phyloP scores from a whole-genome alignment of 2,797 vertebrate species.

The Myripristis murdjan region DNA sequence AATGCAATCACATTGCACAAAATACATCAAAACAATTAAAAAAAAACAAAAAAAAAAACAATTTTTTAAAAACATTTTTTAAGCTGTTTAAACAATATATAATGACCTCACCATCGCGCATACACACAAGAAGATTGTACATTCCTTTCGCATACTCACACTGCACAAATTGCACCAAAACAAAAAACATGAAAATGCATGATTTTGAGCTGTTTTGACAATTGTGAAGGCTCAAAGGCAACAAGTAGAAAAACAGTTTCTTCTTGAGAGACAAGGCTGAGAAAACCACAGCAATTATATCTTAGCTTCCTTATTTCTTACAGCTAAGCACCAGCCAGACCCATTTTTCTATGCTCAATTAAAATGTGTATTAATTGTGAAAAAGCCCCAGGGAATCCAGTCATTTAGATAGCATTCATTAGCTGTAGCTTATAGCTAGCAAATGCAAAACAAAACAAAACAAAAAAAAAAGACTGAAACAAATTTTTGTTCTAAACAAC shows the following conservation, averaged over 20 bases:
- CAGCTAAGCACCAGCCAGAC: conserved; percentile 45
- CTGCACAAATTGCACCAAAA: conserved; percentile 34
- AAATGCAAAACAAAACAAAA: conserved; percentile 61
- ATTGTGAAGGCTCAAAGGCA: conserved; percentile 41
- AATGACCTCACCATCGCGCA: conserved; percentile 22
- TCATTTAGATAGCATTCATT: conserved; percentile 69
- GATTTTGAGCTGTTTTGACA: conserved; percentile 56
- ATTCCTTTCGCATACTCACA: conserved; percentile 4
- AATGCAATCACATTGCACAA: conserved; percentile 18
- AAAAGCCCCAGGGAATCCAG: conserved; percentile 49
- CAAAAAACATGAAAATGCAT: conserved; percentile 44
- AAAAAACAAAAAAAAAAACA: conserved; percentile 52
- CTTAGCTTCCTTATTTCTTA: conserved; percentile 25
- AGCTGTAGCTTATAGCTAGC: conserved; percentile 51
- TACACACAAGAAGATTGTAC: conserved; percentile 25
- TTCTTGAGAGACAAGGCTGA: conserved; percentile 54
- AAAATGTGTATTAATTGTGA: conserved; percentile 74
- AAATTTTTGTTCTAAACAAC: conserved; percentile 64
- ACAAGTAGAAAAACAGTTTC: conserved; percentile 51
- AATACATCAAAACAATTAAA: conserved; percentile 44
- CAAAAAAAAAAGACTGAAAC: conserved; percentile 56
- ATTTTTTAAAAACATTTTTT: too few species aligned
- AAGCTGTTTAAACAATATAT: conserved; percentile 5
- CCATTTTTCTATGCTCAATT: conserved; percentile 61
- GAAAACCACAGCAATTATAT: conserved; percentile 53